A percentile compares a stretch with the other conserved stretches of the same genome.
Evolutionary conservation across 1,140 invertebrate species (phyloP).

Genomic region (Drosophila kanapiae): DNA sequence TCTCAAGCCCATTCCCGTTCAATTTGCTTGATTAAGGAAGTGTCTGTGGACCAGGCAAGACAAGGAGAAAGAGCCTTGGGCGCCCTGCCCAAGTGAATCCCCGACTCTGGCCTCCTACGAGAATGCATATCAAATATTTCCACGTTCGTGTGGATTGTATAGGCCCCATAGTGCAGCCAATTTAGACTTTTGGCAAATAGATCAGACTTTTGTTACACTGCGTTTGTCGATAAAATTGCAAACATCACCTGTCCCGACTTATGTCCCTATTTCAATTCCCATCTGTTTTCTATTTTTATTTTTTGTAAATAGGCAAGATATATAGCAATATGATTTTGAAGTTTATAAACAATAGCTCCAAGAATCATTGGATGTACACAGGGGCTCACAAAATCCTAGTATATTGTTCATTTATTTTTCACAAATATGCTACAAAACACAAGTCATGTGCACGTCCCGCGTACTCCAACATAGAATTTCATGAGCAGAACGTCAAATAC

Average conservation of each 20-base stretch:
- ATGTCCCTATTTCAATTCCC: too few species aligned
- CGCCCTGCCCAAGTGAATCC: neutral
- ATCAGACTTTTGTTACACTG: too few species aligned
- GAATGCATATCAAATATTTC: constrained; percentile 28
- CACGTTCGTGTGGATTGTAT: neutral
- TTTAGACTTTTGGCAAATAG: too few species aligned
- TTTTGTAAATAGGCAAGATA: too few species aligned
- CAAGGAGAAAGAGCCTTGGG: constrained; percentile 3
- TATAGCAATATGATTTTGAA: too few species aligned
- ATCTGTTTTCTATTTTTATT: too few species aligned
- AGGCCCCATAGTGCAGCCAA: too few species aligned
- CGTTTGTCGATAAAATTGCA: constrained; percentile 8
- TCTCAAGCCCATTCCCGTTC: constrained; percentile 2
- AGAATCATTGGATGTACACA: too few species aligned
- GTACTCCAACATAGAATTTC: constrained; percentile 14
- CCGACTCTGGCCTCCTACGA: too few species aligned
- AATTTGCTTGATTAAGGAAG: constrained; percentile 39
- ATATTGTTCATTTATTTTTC: constrained; percentile 21
- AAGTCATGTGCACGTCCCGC: constrained; percentile 45
- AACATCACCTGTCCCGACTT: neutral
- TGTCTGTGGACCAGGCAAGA: neutral
- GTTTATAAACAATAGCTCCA: too few species aligned
- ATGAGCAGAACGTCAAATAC: neutral
- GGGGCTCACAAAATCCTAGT: too few species aligned
- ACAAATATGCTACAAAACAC: constrained; percentile 5